Conservation (phyloP, 1,140 invertebrate genomes). For the Listronotus bonariensis region DNA sequence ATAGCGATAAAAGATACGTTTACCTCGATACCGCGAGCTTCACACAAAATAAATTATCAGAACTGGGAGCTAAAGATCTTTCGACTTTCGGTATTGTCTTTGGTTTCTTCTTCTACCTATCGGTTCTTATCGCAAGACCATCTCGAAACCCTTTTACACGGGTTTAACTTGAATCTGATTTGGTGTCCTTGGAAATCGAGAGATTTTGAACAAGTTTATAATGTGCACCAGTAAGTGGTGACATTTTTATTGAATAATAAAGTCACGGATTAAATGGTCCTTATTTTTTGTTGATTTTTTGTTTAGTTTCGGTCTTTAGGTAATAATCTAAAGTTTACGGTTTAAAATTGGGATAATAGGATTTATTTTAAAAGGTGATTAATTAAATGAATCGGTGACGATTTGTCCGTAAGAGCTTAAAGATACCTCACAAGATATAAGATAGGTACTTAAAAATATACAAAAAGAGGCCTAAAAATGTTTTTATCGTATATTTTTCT, state of each 20-base stretch:
- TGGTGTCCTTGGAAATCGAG: constrained; percentile 23
- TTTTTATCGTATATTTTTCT: too few species aligned
- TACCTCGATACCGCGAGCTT: constrained; percentile 28
- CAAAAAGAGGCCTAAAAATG: too few species aligned
- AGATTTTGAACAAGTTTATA: constrained; percentile 30
- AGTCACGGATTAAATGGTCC: constrained; percentile 23
- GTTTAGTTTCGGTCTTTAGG: too few species aligned
- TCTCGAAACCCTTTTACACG: constrained; percentile 30
- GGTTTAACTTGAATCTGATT: constrained; percentile 18
- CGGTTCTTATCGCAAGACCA: constrained; percentile 22
- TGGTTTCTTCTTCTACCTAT: constrained; percentile 28
- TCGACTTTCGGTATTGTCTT: constrained; percentile 32
- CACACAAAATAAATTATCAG: constrained; percentile 35
- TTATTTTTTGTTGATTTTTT: constrained; percentile 16
- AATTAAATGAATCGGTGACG: too few species aligned
- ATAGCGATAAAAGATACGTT: constrained; percentile 36
- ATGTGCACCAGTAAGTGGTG: constrained; percentile 18
- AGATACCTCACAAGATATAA: too few species aligned
- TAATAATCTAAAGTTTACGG: too few species aligned
- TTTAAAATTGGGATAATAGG: too few species aligned
- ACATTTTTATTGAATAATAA: constrained; percentile 35
- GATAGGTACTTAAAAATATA: too few species aligned
- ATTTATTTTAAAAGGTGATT: too few species aligned
- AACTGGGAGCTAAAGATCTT: constrained; percentile 26
- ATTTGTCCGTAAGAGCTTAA: too few species aligned